Conservation (phyloP, 2,888 invertebrate genomes). For the Encarsia formosa region DNA sequence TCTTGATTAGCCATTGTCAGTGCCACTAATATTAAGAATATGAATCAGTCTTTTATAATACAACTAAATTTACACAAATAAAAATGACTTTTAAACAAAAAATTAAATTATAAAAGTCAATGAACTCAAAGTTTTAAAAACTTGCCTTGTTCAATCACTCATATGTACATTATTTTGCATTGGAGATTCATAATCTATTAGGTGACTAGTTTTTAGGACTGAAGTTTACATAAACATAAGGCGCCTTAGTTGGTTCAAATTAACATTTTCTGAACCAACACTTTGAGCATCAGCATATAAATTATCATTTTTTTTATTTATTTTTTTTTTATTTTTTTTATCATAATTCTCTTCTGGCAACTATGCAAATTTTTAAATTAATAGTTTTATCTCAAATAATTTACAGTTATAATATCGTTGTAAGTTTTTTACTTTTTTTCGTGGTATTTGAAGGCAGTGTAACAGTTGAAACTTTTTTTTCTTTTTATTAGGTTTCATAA, state of each 20-base stretch:
- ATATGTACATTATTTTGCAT: constrained; percentile 28
- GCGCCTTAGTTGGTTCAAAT: constrained; percentile 17
- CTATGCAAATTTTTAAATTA: too few relatives aligned
- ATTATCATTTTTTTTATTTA: constrained; percentile 1
- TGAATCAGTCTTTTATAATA: too few relatives aligned
- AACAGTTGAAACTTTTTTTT: constrained; percentile 14
- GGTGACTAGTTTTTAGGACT: constrained; percentile 36
- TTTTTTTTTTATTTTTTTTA: not conserved
- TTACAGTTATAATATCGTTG: constrained; percentile 9
- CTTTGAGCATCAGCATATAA: constrained; percentile 6
- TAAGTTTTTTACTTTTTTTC: constrained; percentile 10
- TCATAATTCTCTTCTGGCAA: constrained; percentile 5
- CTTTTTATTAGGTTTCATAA: constrained; percentile 7
- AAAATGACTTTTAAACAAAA: constrained; percentile 1
- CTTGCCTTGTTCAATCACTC: constrained; percentile 24
- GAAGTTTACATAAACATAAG: constrained; percentile 27
- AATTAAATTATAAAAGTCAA: too few relatives aligned
- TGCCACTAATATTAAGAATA: too few relatives aligned
- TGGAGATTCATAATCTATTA: constrained; percentile 30
- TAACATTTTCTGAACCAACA: constrained; percentile 17
- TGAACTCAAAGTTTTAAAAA: constrained; percentile 9
- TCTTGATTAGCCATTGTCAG: too few relatives aligned
- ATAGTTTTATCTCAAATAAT: too few relatives aligned
- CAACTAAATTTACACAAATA: not conserved
- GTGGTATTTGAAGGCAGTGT: constrained; percentile 18